phyloP scores from a whole-genome alignment of 2,797 vertebrate genomes.

The Rhinophrynus dorsalis region DNA sequence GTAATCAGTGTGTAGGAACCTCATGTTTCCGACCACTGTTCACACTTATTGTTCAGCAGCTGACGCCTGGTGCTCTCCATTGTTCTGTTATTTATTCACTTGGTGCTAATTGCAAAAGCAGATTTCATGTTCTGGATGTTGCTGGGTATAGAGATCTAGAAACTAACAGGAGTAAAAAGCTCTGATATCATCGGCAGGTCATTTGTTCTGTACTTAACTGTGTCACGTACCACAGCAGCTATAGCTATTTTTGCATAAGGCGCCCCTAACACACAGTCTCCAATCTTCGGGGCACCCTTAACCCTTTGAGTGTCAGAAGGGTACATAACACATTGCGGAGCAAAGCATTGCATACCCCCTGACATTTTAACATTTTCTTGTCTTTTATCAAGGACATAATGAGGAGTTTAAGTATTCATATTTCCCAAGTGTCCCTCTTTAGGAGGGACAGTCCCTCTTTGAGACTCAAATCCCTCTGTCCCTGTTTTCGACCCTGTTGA shows the following conservation, averaged over 20 bases:
- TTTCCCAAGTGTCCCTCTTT: too few species aligned
- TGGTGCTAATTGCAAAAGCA: conserved; percentile 32
- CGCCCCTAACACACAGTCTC: too few species aligned
- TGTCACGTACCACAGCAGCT: not conserved
- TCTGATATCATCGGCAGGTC: conserved; percentile 3
- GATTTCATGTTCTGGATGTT: conserved; percentile 31
- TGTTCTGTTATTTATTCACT: conserved; percentile 27
- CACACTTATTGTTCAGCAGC: conserved; percentile 22
- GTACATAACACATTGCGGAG: too few species aligned
- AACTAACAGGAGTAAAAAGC: not conserved
- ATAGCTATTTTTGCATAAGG: not conserved
- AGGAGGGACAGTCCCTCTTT: too few species aligned
- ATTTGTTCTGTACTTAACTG: not conserved
- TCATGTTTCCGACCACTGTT: conserved; percentile 8
- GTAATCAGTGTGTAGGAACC: conserved; percentile 10
- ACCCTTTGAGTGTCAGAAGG: too few species aligned
- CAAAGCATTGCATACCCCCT: too few species aligned
- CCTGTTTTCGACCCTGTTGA: too few species aligned
- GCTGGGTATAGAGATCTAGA: not conserved
- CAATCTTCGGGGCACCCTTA: too few species aligned
- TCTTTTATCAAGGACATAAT: too few species aligned
- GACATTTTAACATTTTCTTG: too few species aligned
- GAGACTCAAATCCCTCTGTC: too few species aligned
- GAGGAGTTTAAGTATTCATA: too few species aligned
- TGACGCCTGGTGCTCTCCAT: conserved; percentile 8